These are phyloP conservation scores for Ammodytes dubius DNA, from an alignment of 2,113 vertebrate species.

Conservation along the genomic window DNA sequence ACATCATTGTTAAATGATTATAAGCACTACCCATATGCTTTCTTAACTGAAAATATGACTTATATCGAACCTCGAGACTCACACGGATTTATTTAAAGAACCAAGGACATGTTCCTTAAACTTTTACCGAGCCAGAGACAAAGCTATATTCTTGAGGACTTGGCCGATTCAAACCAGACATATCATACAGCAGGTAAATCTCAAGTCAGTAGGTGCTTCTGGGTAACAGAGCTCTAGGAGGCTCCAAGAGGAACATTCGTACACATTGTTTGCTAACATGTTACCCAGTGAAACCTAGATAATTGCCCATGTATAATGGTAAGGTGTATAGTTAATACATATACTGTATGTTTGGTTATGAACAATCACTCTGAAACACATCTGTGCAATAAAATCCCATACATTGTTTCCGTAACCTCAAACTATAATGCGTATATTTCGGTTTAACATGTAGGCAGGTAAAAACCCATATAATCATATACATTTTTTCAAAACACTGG, in stretches of 20 bases:
- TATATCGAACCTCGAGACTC: background rate
- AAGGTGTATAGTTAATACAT: too few species aligned
- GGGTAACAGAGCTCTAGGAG: background rate
- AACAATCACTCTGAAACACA: background rate
- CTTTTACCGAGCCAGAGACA: too few species aligned
- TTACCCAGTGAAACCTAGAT: too few species aligned
- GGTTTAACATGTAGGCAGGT: background rate
- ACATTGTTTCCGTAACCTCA: background rate
- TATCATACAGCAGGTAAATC: background rate
- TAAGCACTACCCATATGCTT: background rate
- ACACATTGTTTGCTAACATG: background rate
- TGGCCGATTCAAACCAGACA: background rate
- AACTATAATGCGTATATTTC: background rate
- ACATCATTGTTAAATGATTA: background rate
- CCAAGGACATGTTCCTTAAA: background rate
- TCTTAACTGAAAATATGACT: background rate
- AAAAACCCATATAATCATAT: background rate
- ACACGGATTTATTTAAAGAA: background rate
- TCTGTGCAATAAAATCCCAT: background rate
- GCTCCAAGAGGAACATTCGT: background rate
- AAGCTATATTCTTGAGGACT: background rate
- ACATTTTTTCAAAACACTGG: background rate
- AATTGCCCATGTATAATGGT: too few species aligned
- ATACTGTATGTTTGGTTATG: too few species aligned
- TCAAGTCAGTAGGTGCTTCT: too few species aligned